Conservation (phyloP, 2,113 vertebrate genomes). For the Rhabdornis inornatus region DNA sequence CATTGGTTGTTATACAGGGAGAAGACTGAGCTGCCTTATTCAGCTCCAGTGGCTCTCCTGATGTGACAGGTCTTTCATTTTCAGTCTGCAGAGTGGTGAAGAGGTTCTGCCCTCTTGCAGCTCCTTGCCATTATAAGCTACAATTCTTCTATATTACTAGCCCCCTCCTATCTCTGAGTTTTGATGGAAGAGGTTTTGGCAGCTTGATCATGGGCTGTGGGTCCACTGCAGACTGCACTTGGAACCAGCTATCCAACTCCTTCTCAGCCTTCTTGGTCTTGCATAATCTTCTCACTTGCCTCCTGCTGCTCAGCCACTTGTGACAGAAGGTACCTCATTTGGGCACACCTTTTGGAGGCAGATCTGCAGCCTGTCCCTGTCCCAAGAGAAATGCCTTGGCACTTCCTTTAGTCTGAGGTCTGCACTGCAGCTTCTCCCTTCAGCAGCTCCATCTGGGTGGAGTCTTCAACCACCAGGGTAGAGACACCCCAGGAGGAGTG, state of each 20-base stretch:
- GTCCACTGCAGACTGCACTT: not conserved
- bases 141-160: not conserved
- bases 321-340: not conserved
- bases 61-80: not conserved
- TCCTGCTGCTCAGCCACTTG: not conserved
- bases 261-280: not conserved
- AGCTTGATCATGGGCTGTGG: not conserved
- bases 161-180: not conserved
- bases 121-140: not conserved
- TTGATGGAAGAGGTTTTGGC: accelerated
- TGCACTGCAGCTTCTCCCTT: not conserved
- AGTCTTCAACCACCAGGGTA: not conserved
- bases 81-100: not conserved
- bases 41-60: not conserved
- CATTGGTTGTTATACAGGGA: not conserved
- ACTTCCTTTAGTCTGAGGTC: not conserved
- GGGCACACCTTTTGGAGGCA: not conserved
- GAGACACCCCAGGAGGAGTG: accelerated
- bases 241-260: not conserved
- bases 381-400: not conserved
- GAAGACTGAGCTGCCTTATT: not conserved
- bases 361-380: not conserved
- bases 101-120: not conserved
- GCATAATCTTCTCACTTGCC: not conserved
- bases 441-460: not conserved